Base-by-base conservation (phyloP, 2,797 vertebrate species). In the Pangasius larnaudii region DNA sequence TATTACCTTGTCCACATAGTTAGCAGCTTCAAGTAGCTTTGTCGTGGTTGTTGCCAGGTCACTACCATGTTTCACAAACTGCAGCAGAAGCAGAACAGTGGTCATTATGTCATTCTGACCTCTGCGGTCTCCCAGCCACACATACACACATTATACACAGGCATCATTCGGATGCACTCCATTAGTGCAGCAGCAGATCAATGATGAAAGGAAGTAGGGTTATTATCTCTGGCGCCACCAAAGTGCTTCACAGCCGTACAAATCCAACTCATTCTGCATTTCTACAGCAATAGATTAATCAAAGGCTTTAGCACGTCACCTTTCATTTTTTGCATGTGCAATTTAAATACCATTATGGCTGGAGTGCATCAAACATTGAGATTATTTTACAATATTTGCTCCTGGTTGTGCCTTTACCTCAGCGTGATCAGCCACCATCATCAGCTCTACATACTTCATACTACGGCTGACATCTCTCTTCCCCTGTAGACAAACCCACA, bases 1-100 rank as follows among this genome's bases (percentile, higher is more conserved):
- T 30, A 56, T 58, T 94, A 99, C 99, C 98, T 99, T 99, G 95
- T 99, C 99, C 72, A 98, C 97, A 27, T 97, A 97, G 94, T 99
- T 99, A 85, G 98, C 98, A 2, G 97, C 96, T 90, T 99, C 98
- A 90, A 97, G 92, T 89, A 99, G 93, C 90, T 97, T 99, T 90
- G 91, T 90, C 90, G 95, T 97, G 65, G 97, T 99, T 91, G 91
- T 96, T 1, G 96, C 95, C 0, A 96, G 91, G 92, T 91, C 94
- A 30, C 89, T 91, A 2, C 87, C 95, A 67, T 98, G 97, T 79
- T 97, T 98, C 94, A 97, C 94, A 96, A 97, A 99, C 99, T 99
- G 78, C 71, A 89, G 71, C 39, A 94, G 5, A 85, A 86, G 87
- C 85, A 91, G 9, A 27, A 84, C n/a, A 67, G 13, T 33, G 42